These are phyloP conservation scores for Epizoanthus rinbou DNA, from an alignment of 92 coral and sea anemone species.

Conservation along the genomic window DNA sequence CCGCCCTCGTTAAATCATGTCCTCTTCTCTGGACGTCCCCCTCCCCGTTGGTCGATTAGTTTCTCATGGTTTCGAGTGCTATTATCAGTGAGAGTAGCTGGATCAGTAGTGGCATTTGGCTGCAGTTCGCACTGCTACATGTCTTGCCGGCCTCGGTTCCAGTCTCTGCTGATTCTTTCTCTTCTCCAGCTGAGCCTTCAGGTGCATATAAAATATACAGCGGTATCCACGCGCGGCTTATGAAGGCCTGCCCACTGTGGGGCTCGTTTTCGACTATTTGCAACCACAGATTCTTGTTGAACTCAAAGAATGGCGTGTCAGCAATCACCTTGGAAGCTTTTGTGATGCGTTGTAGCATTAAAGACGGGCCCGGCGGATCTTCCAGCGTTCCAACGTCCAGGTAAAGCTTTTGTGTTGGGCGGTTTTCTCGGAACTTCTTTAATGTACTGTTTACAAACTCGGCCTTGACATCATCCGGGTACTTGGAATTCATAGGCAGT, in stretches of 20 bases:
- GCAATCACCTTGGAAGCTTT: constrained; percentile 34
- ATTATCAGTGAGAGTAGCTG: too few relatives aligned
- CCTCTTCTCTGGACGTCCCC: too few relatives aligned
- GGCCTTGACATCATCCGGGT: constrained; percentile 51
- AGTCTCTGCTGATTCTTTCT: not conserved
- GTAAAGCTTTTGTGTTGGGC: constrained; percentile 55
- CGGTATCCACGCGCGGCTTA: constrained; percentile 54
- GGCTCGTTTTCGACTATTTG: constrained; percentile 45
- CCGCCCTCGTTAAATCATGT: too few relatives aligned
- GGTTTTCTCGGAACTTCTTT: constrained; percentile 29
- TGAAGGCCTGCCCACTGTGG: constrained; percentile 14
- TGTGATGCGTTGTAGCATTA: constrained; percentile 46
- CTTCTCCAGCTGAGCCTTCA: constrained; percentile 53
- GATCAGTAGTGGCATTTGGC: too few relatives aligned
- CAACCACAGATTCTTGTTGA: constrained; percentile 59
- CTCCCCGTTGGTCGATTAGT: too few relatives aligned
- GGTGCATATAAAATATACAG: constrained; percentile 51
- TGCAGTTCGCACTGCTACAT: not conserved
- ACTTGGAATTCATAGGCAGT: constrained; percentile 46
- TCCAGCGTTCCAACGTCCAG: constrained; percentile 54
- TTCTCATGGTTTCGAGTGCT: too few relatives aligned
- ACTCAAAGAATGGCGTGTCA: constrained; percentile 52
- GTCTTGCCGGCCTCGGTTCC: not conserved
- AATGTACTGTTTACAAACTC: constrained; percentile 46
- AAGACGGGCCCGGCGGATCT: constrained; percentile 23